Evolutionary conservation across 2,888 invertebrate species (phyloP).

Genomic region (Celastrina argiolus): DNA sequence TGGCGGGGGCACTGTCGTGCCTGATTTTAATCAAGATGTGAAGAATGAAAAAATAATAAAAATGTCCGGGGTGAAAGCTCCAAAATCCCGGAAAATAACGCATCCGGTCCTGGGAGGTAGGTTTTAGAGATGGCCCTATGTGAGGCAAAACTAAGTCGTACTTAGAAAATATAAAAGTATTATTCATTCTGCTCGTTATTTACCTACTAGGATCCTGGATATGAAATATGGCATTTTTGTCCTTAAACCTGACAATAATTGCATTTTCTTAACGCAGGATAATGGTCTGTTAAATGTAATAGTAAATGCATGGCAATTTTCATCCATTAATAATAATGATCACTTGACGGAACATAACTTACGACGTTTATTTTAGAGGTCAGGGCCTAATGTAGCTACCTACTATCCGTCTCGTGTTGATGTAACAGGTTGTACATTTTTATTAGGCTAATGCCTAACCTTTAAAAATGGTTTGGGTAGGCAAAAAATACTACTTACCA

Average conservation of each 20-base stretch:
- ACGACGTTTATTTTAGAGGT: slow-evolving; percentile 45
- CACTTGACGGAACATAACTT: slow-evolving; percentile 33
- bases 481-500: too few relatives aligned
- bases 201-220: slow-evolving; percentile 6
- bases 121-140: too few relatives aligned
- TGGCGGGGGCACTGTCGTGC: too few relatives aligned
- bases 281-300: slow-evolving; percentile 13
- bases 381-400: slow-evolving; percentile 40
- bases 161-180: background rate
- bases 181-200: background rate
- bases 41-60: too few relatives aligned
- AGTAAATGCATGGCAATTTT: slow-evolving; percentile 27
- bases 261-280: background rate
- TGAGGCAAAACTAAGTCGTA: background rate
- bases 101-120: too few relatives aligned
- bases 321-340: slow-evolving; percentile 35
- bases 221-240: background rate
- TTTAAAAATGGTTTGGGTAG: too few relatives aligned
- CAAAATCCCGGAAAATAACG: too few relatives aligned
- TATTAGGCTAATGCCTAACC: too few relatives aligned
- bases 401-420: slow-evolving; percentile 33
- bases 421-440: slow-evolving; percentile 24
- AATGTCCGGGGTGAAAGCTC: too few relatives aligned
- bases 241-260: background rate
- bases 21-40: too few relatives aligned